Conservation (phyloP, 23 tunicate species). For the Corella eumyota region DNA sequence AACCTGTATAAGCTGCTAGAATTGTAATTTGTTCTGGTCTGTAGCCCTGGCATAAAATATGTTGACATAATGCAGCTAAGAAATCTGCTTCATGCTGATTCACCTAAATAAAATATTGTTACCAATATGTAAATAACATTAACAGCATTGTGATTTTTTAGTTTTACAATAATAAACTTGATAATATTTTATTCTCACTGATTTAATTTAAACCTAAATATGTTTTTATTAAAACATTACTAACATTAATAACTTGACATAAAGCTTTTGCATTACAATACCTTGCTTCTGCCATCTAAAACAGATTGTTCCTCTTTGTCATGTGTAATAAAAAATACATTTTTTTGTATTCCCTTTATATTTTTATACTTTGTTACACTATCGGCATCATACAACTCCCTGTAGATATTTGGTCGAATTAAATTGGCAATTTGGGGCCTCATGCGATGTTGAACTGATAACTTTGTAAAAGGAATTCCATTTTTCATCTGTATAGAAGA, state of each 20-base stretch:
- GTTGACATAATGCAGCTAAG: slow-evolving; percentile 44
- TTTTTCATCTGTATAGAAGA: slow-evolving; percentile 22
- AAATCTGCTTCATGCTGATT: slow-evolving; percentile 73
- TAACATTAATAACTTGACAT: neutral
- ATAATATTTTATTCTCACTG: neutral
- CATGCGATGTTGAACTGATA: slow-evolving; percentile 82
- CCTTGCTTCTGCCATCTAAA: slow-evolving; percentile 52
- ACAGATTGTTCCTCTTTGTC: slow-evolving; percentile 33
- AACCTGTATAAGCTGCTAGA: slow-evolving; percentile 60
- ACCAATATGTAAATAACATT: no score
- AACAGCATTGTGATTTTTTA: neutral
- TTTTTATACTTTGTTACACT: slow-evolving; percentile 29
- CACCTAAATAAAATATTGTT: slow-evolving; percentile 6
- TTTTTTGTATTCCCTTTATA: slow-evolving; percentile 42
- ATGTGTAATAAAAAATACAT: slow-evolving; percentile 63
- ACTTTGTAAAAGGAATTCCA: slow-evolving; percentile 21
- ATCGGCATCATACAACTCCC: slow-evolving; percentile 38
- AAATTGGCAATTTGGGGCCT: slow-evolving; percentile 67
- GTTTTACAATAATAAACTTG: neutral
- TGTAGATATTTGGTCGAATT: slow-evolving; percentile 59
- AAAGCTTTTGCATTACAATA: neutral
- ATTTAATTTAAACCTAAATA: no score
- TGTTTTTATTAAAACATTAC: neutral
- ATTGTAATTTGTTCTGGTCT: slow-evolving; percentile 68
- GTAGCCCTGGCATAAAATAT: slow-evolving; percentile 60